phyloP scores from a whole-genome alignment of 2,797 vertebrate genomes.

The Lateolabrax maculatus region DNA sequence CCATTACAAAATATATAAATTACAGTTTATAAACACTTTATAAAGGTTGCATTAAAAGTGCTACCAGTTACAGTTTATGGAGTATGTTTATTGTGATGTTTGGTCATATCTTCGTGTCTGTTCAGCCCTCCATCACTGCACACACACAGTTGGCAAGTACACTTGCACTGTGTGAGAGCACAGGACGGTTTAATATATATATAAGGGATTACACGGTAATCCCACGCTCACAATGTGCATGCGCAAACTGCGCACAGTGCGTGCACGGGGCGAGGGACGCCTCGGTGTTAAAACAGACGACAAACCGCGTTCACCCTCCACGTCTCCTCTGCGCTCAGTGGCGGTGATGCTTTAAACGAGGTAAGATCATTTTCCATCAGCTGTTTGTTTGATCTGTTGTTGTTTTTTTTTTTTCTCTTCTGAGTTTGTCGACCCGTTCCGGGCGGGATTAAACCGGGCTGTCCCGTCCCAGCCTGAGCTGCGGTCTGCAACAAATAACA shows the following conservation, averaged over 20 bases:
- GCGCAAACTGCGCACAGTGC: conserved; percentile 68
- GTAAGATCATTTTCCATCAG: conserved; percentile 50
- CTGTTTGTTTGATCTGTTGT: neutral
- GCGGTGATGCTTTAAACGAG: conserved; percentile 34
- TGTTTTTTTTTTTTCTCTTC: conserved; percentile 7
- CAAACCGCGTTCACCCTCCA: conserved; percentile 7
- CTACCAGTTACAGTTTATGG: neutral
- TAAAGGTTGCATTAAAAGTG: neutral
- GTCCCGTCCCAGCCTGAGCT: conserved; percentile 38
- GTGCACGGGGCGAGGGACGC: conserved; percentile 27
- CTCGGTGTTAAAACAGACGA: conserved; percentile 20
- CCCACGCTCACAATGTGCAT: conserved; percentile 75
- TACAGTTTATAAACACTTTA: neutral
- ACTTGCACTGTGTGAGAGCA: too few relatives aligned
- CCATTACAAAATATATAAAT: neutral
- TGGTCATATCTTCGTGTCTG: neutral
- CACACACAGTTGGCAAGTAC: neutral
- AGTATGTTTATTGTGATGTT: neutral
- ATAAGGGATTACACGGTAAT: conserved; percentile 83
- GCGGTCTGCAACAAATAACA: conserved; percentile 4
- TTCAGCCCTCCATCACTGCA: neutral
- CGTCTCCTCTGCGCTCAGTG: neutral
- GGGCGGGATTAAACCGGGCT: conserved; percentile 44
- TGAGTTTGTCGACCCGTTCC: conserved; percentile 38
- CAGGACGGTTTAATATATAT: conserved; percentile 26